Conservation (phyloP, 2,113 vertebrate genomes). For the Microtus oregoni region DNA sequence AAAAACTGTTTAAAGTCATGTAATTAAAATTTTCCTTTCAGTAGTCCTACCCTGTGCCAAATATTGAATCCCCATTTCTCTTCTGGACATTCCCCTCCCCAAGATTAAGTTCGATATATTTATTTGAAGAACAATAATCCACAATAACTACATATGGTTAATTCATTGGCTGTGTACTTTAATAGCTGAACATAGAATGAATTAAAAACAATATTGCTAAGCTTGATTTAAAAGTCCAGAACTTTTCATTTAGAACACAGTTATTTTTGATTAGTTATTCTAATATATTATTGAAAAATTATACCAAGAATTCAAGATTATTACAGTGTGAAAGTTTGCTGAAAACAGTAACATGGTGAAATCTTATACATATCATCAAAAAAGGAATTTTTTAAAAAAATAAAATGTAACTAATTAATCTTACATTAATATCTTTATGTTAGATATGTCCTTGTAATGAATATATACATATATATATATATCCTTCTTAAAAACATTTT, state of each 20-base stretch:
- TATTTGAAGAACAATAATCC: background rate
- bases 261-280: background rate
- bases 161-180: background rate
- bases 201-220: background rate
- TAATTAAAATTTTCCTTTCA: background rate
- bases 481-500: background rate
- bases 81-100: background rate
- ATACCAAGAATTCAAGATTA: background rate
- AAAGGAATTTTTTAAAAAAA: background rate
- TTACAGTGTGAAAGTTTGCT: background rate
- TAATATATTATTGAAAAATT: background rate
- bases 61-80: background rate
- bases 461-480: too few relatives aligned
- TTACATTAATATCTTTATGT: background rate
- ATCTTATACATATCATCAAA: background rate
- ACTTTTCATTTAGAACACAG: background rate
- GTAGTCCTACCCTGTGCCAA: background rate
- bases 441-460: background rate
- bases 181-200: background rate
- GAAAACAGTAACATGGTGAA: background rate
- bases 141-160: background rate
- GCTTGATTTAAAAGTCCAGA: background rate
- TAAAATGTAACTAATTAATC: constrained; percentile 5
- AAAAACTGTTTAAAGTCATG: background rate
- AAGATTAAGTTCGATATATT: background rate